Conservation (phyloP, 2,113 vertebrate genomes). For the Dipodomys stephensi region DNA sequence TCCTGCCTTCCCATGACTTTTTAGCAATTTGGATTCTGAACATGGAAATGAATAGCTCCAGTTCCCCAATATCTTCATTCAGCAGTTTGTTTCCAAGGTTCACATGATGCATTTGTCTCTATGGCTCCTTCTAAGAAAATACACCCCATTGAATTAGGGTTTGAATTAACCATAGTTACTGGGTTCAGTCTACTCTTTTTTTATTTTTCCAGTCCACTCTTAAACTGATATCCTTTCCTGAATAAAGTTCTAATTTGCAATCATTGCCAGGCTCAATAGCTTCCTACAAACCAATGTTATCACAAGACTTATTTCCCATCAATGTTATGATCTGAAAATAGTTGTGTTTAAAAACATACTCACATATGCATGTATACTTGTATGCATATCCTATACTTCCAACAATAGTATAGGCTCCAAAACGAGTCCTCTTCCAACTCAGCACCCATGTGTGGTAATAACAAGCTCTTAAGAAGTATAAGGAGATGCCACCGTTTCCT, state of each 20-base stretch:
- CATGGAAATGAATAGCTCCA: conserved; percentile 61
- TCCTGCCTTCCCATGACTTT: conserved; percentile 73
- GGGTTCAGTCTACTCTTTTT: conserved; percentile 61
- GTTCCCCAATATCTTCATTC: conserved; percentile 68
- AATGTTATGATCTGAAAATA: conserved; percentile 84
- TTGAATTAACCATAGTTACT: conserved; percentile 73
- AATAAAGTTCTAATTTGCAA: conserved; percentile 79
- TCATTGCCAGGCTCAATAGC: conserved; percentile 79
- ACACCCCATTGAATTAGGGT: conserved; percentile 48
- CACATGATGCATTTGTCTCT: conserved; percentile 61
- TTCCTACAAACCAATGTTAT: conserved; percentile 77
- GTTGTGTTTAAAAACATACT: conserved; percentile 58
- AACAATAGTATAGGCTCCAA: conserved; percentile 47
- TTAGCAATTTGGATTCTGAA: conserved; percentile 59
- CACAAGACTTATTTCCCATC: conserved; percentile 72
- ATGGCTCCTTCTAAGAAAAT: conserved; percentile 76
- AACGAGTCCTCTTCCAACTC: conserved; percentile 63
- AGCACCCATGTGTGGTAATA: conserved; percentile 78
- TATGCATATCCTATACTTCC: neutral
- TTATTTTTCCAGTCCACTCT: conserved; percentile 28
- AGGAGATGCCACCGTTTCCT: conserved; percentile 60
- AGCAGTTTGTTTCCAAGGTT: conserved; percentile 50
- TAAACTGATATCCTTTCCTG: conserved; percentile 76
- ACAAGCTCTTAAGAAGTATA: conserved; percentile 50
- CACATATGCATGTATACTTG: neutral